phyloP scores from a whole-genome alignment of 2,797 vertebrate species.

The Schizopygopsis malacanthus region DNA sequence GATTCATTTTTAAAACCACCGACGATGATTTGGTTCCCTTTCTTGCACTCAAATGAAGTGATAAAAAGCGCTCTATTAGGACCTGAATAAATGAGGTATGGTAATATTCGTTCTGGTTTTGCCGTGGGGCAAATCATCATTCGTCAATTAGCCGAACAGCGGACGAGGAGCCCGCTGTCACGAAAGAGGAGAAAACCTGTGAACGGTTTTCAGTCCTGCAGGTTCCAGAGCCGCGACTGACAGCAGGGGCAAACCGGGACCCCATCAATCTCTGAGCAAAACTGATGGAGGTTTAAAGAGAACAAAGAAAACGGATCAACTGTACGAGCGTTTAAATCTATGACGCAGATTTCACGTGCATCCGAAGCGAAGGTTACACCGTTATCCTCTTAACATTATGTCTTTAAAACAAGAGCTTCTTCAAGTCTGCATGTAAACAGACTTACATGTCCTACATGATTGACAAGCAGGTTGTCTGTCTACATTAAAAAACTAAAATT shows the following conservation, averaged over 20 bases:
- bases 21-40: conserved; percentile 31
- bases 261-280: conserved; percentile 12
- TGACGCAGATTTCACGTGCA: conserved; percentile 43
- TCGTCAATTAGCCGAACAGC: conserved; percentile 61
- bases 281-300: not conserved
- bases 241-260: conserved; percentile 4
- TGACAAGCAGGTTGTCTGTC: not conserved
- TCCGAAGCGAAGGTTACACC: conserved; percentile 1
- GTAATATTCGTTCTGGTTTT: conserved; percentile 43
- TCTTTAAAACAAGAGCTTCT: conserved; percentile 33
- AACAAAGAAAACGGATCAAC: conserved; percentile 11
- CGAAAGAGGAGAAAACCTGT: not conserved
- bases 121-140: conserved; percentile 51
- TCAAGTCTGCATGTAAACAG: conserved; percentile 7
- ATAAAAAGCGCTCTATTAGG: conserved; percentile 42
- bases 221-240: not conserved
- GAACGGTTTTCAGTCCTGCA: not conserved
- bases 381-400: conserved; percentile 28
- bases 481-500: not conserved
- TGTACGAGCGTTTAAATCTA: conserved; percentile 40
- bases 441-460: not conserved
- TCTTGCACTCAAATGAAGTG: conserved; percentile 20
- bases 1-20: conserved; percentile 32
- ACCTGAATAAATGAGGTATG: conserved; percentile 47
- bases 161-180: conserved; percentile 47